Evolutionary conservation across 1,140 invertebrate genomes (phyloP), one percentile per base, ranked within the genome.

Genomic region (Neoseiulus cucumeris): DNA sequence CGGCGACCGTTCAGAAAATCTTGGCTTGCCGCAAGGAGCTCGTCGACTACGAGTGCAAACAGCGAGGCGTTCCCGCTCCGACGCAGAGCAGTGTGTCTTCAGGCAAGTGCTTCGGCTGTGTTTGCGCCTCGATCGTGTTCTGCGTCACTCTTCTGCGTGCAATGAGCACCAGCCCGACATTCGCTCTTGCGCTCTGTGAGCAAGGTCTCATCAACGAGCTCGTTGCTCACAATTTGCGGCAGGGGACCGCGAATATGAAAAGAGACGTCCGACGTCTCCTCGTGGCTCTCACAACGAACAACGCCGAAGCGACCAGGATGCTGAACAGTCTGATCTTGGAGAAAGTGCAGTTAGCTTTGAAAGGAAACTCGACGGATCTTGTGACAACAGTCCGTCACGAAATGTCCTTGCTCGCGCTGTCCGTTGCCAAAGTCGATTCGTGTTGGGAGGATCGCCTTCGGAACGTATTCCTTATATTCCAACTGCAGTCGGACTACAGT

Each of bases 361-460:
- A 75, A 64, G 75, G 78, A 14, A 85, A 7, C 73, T 89, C 17
- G 33, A 81, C 83, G 7, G 86, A 88, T 72, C 73, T 88, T 71
- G 85, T 86, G 71, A 78, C 85, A 67, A 81, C 88, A 65, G 81
- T 89, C 66, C 76, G 90, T 44, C 85, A 91, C 73, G 89, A 92
- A 76, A 90, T 98, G 73, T 82, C 89, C 4, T 74, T 98, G 1
- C 76, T 97, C 28, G 87, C 89, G 0, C 85, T 86, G 1, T 80
- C 93, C 7, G 82, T 95, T 0, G 85, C 91, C 69, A 89, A 91
- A 69, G 87, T 95, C 72, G 92, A 97, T 71, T 83, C 86, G 0
- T 96, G 91, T 74, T 97, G 92, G 92, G 91, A 96, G 75, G 84
- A 87, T 65, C 87, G 92, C 72, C 76, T 96, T 0, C 83, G 88